Base-by-base conservation (phyloP, 2,888 invertebrate genomes). In the Caenorhabditis sp. region DNA sequence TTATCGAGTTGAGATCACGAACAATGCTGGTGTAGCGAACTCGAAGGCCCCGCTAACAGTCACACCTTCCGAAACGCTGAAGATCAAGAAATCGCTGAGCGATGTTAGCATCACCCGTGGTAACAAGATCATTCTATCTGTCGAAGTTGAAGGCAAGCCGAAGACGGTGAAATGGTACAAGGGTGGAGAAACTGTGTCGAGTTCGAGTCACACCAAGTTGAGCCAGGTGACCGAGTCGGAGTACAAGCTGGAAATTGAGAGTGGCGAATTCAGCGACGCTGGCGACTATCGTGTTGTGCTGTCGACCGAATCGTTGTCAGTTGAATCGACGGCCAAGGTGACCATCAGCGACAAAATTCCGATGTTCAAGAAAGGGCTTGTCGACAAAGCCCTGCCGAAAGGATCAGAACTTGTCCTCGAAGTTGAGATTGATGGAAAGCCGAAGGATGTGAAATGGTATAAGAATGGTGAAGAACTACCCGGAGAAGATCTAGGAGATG, bases 111-210 rank as follows among this genome's bases (percentile, higher is more conserved):
- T 84, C 53, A 64, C 69, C 6, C 63, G 69, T 50, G 85, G 85
- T 62, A 69, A 74, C 53, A 82, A 77, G 55, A 77, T 85, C 49
- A 73, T 60, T 50, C 82, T 86, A 10, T 79, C 79, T 0, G 95
- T 95, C 12, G 90, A 93, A 68, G 93, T 97, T 58, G 91, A 92
- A 14, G 97, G 97, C 1, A 92, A 93, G 57, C 92, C 92, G 84
- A 97, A 97, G 0, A 94, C 95, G 77, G 92, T 97, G 81, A 95
- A 94, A 89, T 97, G 96, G 95, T 94, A 93, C 89, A 95, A 86
- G 89, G 96, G 97, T 89, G 96, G 96, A 95, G 93, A 94, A 88
- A 95, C 95, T 5, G 88, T 97, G 6, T 95, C 83, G 92, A 93
- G 58, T 93, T 51, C 31, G 49, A 36, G 58, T 12, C 77, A 65